Conservation (phyloP, 2,888 invertebrate genomes). For the Cryptus armator region DNA sequence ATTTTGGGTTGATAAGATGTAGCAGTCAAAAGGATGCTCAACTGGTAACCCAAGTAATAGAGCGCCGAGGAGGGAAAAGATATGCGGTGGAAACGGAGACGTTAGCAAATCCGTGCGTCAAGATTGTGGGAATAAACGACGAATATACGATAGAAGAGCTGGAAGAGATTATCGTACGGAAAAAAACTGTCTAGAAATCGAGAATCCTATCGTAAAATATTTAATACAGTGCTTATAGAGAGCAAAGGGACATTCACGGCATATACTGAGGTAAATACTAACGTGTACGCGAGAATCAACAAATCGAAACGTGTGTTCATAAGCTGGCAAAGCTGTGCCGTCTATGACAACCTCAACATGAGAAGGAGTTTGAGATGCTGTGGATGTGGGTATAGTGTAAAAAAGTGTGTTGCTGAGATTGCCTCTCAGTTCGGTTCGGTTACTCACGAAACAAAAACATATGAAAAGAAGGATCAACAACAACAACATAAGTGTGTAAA, state of each 20-base stretch:
- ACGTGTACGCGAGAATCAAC: background rate
- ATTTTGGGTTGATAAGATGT: no score
- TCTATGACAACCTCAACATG: no score
- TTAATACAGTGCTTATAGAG: background rate
- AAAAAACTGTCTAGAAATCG: background rate
- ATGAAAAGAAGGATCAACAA: no score
- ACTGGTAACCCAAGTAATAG: background rate
- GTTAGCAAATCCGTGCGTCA: background rate
- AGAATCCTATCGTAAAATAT: background rate
- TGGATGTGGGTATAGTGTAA: no score
- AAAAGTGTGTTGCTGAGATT: no score
- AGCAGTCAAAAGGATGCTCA: background rate
- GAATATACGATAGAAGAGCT: background rate
- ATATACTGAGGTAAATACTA: background rate
- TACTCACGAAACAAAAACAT: no score
- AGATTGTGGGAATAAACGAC: slow-evolving; percentile 1
- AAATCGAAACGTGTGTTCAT: no score
- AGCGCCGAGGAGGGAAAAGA: background rate
- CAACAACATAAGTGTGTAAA: background rate
- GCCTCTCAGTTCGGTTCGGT: no score
- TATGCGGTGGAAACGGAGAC: background rate
- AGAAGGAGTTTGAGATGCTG: no score
- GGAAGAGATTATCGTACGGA: background rate
- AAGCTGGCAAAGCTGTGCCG: background rate
- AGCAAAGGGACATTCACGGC: background rate